Conservation (phyloP, 2,113 vertebrate species). For the Sylvietta virens region DNA sequence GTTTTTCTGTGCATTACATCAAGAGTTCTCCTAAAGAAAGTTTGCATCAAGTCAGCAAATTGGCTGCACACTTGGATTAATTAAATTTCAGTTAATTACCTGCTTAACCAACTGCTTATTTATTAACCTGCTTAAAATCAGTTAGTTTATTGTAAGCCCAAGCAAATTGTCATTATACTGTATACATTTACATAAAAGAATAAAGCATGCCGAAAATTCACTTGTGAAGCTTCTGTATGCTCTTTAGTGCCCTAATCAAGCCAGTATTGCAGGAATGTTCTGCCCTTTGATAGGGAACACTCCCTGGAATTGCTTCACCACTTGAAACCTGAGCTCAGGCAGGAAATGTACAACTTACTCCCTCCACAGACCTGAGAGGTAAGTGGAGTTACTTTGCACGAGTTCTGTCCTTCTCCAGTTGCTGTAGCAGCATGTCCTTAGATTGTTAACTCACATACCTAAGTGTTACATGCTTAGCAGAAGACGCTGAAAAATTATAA, state of each 20-base stretch:
- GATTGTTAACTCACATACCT: background rate
- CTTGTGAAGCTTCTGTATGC: background rate
- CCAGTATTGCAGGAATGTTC: constrained; percentile 46
- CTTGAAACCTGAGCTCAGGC: constrained; percentile 45
- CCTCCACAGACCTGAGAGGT: constrained; percentile 1
- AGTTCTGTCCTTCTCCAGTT: constrained; percentile 15
- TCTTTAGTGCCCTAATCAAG: constrained; percentile 13
- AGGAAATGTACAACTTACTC: background rate
- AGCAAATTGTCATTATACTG: background rate
- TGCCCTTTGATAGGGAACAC: constrained; percentile 43
- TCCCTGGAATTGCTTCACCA: constrained; percentile 46
- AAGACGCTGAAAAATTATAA: background rate
- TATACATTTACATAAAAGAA: background rate
- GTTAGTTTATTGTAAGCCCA: background rate
- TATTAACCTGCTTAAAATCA: constrained; percentile 8
- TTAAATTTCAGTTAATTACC: background rate
- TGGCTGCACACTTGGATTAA: background rate
- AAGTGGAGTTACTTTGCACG: background rate
- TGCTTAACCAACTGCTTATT: constrained; percentile 19
- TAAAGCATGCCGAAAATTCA: background rate
- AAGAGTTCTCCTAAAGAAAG: background rate
- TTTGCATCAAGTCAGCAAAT: background rate
- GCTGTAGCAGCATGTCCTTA: background rate
- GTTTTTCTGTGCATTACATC: background rate
- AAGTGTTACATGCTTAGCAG: background rate